Conservation (phyloP, 2,797 vertebrate genomes). For the Microcaecilia unicolor region DNA sequence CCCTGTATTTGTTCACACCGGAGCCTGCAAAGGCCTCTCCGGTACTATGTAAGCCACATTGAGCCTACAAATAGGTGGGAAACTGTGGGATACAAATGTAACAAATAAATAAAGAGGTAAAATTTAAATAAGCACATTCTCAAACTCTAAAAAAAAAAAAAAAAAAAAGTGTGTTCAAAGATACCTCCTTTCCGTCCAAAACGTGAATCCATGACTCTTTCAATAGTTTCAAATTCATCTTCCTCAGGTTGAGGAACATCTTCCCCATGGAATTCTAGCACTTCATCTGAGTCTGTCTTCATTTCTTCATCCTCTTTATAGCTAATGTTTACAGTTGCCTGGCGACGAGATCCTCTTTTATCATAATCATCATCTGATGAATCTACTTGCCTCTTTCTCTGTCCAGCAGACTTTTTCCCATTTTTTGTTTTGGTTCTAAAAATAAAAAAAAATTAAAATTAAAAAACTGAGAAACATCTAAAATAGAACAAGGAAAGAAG, state of each 20-base stretch:
- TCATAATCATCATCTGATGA: slow-evolving; percentile 86
- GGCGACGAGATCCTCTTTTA: slow-evolving; percentile 83
- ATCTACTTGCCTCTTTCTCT: slow-evolving; percentile 69
- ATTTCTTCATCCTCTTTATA: slow-evolving; percentile 97
- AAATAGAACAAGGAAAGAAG: too few species aligned
- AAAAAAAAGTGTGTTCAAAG: too few species aligned
- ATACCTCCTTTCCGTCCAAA: slow-evolving; percentile 86
- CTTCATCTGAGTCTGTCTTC: slow-evolving; percentile 94
- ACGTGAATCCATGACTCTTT: slow-evolving; percentile 87
- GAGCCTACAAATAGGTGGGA: too few species aligned
- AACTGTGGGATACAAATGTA: too few species aligned
- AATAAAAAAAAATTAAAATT: not conserved
- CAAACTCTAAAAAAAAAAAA: too few species aligned
- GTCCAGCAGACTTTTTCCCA: slow-evolving; percentile 74
- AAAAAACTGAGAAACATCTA: too few species aligned
- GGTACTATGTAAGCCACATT: too few species aligned
- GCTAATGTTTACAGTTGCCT: slow-evolving; percentile 92
- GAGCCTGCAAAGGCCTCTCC: too few species aligned
- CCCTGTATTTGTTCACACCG: too few species aligned
- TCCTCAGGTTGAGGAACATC: slow-evolving; percentile 91
- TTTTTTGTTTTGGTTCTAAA: slow-evolving; percentile 70
- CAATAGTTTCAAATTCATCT: slow-evolving; percentile 96
- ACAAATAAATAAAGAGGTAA: too few species aligned
- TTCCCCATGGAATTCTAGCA: slow-evolving; percentile 90
- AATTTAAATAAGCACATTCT: too few species aligned